phyloP scores from a whole-genome alignment of 2,113 vertebrate genomes.

The Xenopus borealis region DNA sequence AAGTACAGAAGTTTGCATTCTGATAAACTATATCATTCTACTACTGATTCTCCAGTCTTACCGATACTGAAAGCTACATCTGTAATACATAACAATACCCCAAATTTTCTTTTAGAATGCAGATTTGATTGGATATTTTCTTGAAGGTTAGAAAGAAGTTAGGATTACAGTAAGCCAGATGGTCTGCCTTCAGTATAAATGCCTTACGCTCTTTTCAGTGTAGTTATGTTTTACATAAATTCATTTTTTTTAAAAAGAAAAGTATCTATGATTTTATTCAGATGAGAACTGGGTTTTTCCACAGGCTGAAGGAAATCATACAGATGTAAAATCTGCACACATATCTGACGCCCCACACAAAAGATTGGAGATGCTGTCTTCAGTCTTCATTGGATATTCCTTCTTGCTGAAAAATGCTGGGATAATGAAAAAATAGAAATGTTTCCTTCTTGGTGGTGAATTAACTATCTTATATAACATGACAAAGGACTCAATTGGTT shows the following conservation, averaged over 20 bases:
- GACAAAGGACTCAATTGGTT: conserved; percentile 43
- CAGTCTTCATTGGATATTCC: conserved; percentile 39
- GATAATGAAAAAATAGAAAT: conserved; percentile 45
- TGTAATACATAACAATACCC: background rate
- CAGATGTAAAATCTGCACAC: background rate
- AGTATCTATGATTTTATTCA: conserved; percentile 1
- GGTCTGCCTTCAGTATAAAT: conserved; percentile 6
- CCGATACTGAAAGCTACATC: background rate
- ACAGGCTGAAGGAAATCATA: background rate
- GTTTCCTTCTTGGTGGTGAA: conserved; percentile 37
- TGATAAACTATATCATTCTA: too few relatives aligned
- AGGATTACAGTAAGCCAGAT: conserved; percentile 4
- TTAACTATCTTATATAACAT: conserved; percentile 51
- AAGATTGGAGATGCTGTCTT: conserved; percentile 30
- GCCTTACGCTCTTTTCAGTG: background rate
- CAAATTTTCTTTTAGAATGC: conserved; percentile 1
- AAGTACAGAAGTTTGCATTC: too few relatives aligned
- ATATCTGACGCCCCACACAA: conserved; percentile 26
- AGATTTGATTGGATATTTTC: background rate
- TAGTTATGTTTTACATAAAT: background rate
- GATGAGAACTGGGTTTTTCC: background rate
- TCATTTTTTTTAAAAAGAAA: background rate
- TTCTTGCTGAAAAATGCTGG: conserved; percentile 41
- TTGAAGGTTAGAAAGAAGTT: background rate
- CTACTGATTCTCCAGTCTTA: background rate